Base-by-base conservation (phyloP, 1,140 invertebrate genomes). In the Brachionus paranguensis region DNA sequence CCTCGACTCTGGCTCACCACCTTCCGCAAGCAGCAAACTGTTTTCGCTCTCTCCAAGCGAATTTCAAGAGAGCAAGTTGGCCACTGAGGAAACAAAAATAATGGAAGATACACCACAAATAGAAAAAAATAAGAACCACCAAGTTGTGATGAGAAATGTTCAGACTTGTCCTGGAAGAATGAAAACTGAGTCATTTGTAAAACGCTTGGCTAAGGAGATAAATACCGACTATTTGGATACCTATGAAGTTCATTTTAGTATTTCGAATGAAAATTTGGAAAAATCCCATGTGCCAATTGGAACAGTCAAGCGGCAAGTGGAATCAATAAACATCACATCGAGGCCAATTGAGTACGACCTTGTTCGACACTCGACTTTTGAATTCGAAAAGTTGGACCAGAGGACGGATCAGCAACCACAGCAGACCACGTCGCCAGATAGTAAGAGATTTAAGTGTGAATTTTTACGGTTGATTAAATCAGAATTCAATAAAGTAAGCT, bases 381-480 rank as follows among this genome's bases (percentile, higher is more conserved):
- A 74, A 17, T 74, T 74, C 17, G 70, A 76, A 6, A 76, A 76
- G 50, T 20, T 76, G 20, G 45, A 76, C 14, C 43, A 47, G 29
- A 50, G 47, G 11, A 27, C 20, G 11, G 24, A 24, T 6, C 72
- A 76, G 37, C 33, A 74, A 20, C 70, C 33, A 50, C 8, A 4
- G 24, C 65, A 70, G 33, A 76, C 72, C 6, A 76, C 72, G 11
- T 76, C 72, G 20, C 72, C 72, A 10, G 72, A 76, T 76, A 50
- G 43, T 47, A 76, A 76, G 47, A 24, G 72, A 50, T 76, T 76
- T 76, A 76, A 76, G 47, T 76, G 72, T 76, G 72, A 76, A 76
- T 76, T 76, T 76, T 76, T 76, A 50, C 72, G 24, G n/a, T 27
- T 27, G 43, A 47, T 47, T 47, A 50, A 76, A 24, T 27, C 43